Percentiles rank a stretch among this genome's conserved stretches.
phyloP scores from a whole-genome alignment of 2,113 vertebrate species.

The Anthoscopus minutus region DNA sequence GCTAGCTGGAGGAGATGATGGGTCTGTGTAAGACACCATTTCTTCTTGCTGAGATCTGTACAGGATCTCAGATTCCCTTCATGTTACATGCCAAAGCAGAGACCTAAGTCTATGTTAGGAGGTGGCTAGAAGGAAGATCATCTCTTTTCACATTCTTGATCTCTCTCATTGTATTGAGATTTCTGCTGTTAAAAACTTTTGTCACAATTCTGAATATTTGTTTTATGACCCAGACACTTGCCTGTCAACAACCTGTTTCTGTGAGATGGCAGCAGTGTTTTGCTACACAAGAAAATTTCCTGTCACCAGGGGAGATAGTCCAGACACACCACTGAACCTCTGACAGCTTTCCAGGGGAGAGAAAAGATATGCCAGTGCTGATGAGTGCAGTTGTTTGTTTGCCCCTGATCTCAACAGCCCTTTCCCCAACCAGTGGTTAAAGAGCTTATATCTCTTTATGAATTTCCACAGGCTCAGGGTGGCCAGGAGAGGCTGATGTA shows the following conservation, averaged over 20 bases:
- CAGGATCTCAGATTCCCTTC: neutral
- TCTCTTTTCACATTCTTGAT: neutral
- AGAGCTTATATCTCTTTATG: fast-evolving
- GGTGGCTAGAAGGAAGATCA: neutral
- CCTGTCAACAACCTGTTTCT: neutral
- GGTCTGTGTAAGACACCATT: neutral
- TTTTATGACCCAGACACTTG: neutral
- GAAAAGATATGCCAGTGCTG: neutral
- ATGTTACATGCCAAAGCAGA: neutral
- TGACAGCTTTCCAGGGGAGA: neutral
- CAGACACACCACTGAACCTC: neutral
- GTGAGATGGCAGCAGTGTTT: neutral
- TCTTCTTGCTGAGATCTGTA: neutral
- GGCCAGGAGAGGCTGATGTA: neutral
- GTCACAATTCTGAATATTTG: neutral
- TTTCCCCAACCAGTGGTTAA: neutral
- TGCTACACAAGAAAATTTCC: neutral
- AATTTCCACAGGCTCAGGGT: neutral
- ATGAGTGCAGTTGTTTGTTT: neutral
- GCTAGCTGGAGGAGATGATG: neutral
- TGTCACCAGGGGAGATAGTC: neutral
- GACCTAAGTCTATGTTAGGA: neutral
- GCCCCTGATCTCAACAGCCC: neutral
- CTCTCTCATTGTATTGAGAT: neutral
- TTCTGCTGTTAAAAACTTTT: neutral